These are phyloP conservation scores for Oreonectes daqikongensis DNA, from an alignment of 2,797 vertebrate species.

Conservation along the genomic window DNA sequence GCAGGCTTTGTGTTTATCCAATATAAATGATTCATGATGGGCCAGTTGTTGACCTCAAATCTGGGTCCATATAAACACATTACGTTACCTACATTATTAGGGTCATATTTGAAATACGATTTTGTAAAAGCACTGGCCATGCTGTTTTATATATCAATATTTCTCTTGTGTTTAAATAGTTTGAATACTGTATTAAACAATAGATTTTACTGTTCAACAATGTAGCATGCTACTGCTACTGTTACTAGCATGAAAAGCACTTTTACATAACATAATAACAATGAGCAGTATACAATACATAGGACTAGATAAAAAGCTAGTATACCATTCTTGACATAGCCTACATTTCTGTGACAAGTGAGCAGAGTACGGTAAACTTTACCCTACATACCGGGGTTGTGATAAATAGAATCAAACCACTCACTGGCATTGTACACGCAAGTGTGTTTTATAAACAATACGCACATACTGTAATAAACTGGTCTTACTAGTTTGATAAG, in stretches of 20 bases:
- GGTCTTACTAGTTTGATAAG: conserved; percentile 9
- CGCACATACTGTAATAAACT: conserved; percentile 16
- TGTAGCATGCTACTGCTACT: no score
- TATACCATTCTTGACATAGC: neutral
- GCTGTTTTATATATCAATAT: neutral
- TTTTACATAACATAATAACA: neutral
- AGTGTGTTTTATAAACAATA: conserved; percentile 18
- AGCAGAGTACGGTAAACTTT: conserved; percentile 10
- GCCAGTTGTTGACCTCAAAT: neutral
- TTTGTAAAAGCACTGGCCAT: neutral
- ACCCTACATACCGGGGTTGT: conserved; percentile 17
- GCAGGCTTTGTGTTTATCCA: neutral
- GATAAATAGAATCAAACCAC: neutral
- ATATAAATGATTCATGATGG: neutral
- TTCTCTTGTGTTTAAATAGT: neutral
- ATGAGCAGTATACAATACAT: neutral
- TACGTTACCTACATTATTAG: neutral
- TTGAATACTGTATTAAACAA: neutral
- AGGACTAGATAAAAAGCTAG: neutral
- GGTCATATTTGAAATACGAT: neutral
- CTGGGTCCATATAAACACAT: neutral
- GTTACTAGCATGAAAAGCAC: neutral
- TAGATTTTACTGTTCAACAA: neutral
- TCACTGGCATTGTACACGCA: neutral
- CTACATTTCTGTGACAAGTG: neutral